phyloP scores from a whole-genome alignment of 2,797 vertebrate genomes.

The Siniperca scherzeri region DNA sequence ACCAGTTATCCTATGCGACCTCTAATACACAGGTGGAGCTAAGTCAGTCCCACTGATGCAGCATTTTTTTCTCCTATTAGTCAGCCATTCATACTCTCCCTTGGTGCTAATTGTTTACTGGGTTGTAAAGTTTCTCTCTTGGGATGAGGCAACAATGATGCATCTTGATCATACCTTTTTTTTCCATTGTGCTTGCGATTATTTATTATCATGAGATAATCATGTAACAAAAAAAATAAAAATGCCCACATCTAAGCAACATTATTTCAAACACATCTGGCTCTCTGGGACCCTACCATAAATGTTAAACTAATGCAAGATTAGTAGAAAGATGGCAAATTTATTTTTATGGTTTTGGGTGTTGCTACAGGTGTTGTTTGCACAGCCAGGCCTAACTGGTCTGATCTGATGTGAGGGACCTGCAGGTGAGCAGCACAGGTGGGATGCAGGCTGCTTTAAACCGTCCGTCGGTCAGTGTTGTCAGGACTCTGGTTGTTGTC shows the following conservation, averaged over 20 bases:
- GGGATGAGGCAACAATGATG: slow-evolving; percentile 21
- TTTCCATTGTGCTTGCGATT: not conserved
- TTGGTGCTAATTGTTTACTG: slow-evolving; percentile 68
- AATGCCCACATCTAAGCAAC: not conserved
- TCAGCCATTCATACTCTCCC: slow-evolving; percentile 60
- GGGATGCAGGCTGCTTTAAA: not conserved
- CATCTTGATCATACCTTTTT: not conserved
- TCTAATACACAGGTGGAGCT: slow-evolving; percentile 45
- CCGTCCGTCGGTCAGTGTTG: not conserved
- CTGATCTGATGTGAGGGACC: not conserved
- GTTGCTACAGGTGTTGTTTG: not conserved
- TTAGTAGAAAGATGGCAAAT: no score
- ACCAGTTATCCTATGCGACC: slow-evolving; percentile 20
- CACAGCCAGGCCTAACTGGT: not conserved
- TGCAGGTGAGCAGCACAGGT: slow-evolving; percentile 38
- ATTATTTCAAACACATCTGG: not conserved
- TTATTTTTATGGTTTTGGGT: no score
- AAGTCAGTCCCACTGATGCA: slow-evolving; percentile 52
- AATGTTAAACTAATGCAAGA: not conserved
- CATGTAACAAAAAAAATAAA: not conserved
- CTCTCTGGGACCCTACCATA: not conserved
- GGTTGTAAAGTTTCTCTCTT: slow-evolving; percentile 49
- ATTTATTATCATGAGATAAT: not conserved
- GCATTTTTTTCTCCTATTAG: slow-evolving; percentile 59
- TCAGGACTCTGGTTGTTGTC: slow-evolving; percentile 11